Conservation (phyloP, 2,888 invertebrate species). For the Lamproptera curius region DNA sequence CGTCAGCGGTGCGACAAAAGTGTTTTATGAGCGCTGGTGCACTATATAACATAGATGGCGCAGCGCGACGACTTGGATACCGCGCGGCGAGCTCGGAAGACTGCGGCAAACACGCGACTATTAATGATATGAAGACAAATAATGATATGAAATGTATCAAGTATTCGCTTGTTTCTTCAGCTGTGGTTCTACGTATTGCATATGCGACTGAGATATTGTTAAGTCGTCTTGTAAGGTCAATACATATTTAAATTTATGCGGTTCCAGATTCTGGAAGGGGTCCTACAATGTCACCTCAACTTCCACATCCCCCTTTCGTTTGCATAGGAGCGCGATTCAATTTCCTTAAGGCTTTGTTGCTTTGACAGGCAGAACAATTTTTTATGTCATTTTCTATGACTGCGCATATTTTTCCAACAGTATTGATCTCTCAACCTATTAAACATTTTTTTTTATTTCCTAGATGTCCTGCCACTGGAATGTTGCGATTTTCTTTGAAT, state of each 20-base stretch:
- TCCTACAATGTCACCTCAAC: slow-evolving; percentile 7
- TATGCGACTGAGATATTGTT: not conserved
- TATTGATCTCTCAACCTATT: not conserved
- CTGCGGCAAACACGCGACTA: too few species aligned
- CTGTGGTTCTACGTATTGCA: not conserved
- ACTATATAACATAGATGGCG: too few species aligned
- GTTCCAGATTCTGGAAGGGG: slow-evolving; percentile 2
- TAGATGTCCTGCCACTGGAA: not conserved
- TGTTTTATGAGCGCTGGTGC: too few species aligned
- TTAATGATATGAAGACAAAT: too few species aligned
- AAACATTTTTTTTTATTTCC: not conserved
- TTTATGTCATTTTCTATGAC: not conserved
- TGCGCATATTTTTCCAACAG: too few species aligned
- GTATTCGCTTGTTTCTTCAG: not conserved
- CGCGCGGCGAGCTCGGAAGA: too few species aligned
- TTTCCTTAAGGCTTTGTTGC: not conserved
- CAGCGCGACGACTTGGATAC: too few species aligned
- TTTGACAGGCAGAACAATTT: not conserved
- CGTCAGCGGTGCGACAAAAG: too few species aligned
- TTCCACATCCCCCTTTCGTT: too few species aligned
- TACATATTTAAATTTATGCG: slow-evolving; percentile 1
- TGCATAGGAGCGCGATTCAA: not conserved
- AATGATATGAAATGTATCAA: not conserved
- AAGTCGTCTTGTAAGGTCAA: not conserved
- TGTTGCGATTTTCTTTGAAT: too few species aligned